Evolutionary conservation across 2,888 invertebrate species (phyloP), one percentile per base, ranked within the genome.

Genomic region (Deilephila porcellus): DNA sequence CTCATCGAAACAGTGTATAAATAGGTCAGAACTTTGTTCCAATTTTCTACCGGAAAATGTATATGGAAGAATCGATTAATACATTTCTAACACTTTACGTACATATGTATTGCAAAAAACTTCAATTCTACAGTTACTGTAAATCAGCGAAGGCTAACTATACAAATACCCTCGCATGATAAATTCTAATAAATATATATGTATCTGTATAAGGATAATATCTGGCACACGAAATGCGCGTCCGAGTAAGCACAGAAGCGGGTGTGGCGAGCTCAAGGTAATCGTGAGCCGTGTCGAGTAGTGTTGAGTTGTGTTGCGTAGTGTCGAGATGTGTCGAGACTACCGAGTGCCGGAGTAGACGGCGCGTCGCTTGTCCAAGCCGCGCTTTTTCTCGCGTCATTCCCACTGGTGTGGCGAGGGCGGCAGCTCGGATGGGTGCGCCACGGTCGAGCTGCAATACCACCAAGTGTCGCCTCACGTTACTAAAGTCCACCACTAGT

Each of bases 391-490:
- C 92, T 94, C 95, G 90, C 96, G 96, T 97, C 97, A 98, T 96
- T 98, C 98, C 99, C 99, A 99, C 90, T 98, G 98, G 94, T 99
- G 99, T 83, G 99, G 99, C 87, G 99, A 99, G 62, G 99, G 99
- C 88, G 99, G 99, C 94, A 99, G 96, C 96, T 99, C 99, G 80
- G 98, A 98, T 76, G 99, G 98, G 94, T 99, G 99, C 84, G 99
- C 99, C 91, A 99, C 98, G 86, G 98, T 97, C 87, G 99, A 98
- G 96, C 99, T 99, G 97, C 82, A 97, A 96, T 63, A 67, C 63
- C 60, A 76, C 77, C 79, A 79, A 76, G 79, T 82, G 80, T 77
- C 80, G 78, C 70, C 64, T 64, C 74, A 78, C 80, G 84, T 85
- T 79, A 85, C 80, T 80, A 45, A 75, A 74, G 77, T 73, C 74